These are phyloP conservation scores for Pelusios castaneus DNA, from an alignment of 2,113 vertebrate genomes.

Conservation along the genomic window DNA sequence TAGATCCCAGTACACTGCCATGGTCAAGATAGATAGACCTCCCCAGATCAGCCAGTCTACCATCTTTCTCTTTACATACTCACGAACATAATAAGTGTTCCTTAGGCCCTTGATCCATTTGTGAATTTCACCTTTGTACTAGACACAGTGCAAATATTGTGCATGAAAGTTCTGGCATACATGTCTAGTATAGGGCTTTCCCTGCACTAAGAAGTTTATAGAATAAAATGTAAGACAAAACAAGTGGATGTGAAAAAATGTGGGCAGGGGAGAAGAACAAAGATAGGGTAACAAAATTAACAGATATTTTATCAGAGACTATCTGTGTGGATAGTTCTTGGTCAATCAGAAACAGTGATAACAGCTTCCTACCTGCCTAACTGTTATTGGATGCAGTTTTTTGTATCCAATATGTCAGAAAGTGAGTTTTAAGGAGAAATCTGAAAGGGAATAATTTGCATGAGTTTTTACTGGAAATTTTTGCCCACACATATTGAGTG, in stretches of 20 bases:
- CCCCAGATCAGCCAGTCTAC: neutral
- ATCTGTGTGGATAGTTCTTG: neutral
- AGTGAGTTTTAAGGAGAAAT: neutral
- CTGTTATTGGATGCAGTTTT: neutral
- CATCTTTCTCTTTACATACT: neutral
- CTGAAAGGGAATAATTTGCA: neutral
- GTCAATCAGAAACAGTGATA: neutral
- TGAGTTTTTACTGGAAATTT: neutral
- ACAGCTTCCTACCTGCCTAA: neutral
- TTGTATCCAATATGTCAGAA: neutral
- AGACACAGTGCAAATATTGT: neutral
- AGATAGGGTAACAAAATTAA: neutral
- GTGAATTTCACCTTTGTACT: neutral
- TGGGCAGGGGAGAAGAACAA: neutral
- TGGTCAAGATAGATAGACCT: neutral
- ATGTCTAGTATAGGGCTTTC: neutral
- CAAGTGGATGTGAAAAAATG: neutral
- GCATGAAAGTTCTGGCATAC: neutral
- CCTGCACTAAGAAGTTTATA: neutral
- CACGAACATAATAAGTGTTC: too few species aligned
- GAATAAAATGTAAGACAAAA: neutral
- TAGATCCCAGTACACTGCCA: neutral
- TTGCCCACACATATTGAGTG: neutral
- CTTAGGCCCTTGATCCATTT: neutral
- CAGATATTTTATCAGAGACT: neutral